Percentiles rank a stretch among this genome's conserved stretches.
Conservation (phyloP, 2,888 invertebrate genomes). For the Philhelius pedissequus region DNA sequence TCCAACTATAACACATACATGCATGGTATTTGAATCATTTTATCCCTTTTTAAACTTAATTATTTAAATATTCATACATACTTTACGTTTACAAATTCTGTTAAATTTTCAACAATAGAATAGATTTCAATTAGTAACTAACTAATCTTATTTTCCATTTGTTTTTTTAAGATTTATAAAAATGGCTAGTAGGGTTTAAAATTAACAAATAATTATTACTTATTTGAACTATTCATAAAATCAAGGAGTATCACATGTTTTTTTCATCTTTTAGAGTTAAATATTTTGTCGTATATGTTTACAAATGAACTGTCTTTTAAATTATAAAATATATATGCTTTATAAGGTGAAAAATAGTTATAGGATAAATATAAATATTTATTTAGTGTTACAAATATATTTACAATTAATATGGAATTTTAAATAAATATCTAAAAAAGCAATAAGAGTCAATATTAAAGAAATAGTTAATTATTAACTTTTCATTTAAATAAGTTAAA, state of each 20-base stretch:
- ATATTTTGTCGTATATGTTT: not conserved
- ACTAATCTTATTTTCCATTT: not conserved
- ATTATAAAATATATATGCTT: not conserved
- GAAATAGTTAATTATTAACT: no score
- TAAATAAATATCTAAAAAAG: no score
- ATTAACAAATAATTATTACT: not conserved
- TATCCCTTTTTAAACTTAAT: constrained; percentile 13
- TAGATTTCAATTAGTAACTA: not conserved
- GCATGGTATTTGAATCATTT: not conserved
- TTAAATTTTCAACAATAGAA: not conserved
- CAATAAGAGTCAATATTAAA: no score
- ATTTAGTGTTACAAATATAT: not conserved
- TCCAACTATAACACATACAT: not conserved
- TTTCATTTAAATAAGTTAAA: no score
- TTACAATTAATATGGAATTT: no score
- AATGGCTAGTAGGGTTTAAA: not conserved
- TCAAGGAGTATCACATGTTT: constrained; percentile 10
- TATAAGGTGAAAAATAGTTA: not conserved
- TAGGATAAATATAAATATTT: not conserved
- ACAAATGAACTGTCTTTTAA: not conserved
- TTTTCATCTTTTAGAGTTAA: not conserved
- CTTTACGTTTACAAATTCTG: not conserved
- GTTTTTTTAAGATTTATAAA: not conserved
- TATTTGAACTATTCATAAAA: not conserved
- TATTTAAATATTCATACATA: not conserved